Conservation (phyloP, 2,888 invertebrate species). For the Leptopterna dolabrata region DNA sequence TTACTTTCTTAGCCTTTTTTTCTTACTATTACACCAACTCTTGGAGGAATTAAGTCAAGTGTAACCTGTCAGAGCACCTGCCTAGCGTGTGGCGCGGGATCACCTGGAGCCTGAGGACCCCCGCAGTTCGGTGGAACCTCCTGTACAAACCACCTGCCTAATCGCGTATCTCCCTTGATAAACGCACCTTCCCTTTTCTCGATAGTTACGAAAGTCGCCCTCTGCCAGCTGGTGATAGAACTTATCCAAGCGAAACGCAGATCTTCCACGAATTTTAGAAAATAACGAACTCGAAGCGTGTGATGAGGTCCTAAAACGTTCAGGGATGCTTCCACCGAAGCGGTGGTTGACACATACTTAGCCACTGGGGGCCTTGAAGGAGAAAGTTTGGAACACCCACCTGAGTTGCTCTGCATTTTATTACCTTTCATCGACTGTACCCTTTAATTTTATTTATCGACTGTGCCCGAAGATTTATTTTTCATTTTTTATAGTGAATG, state of each 20-base stretch:
- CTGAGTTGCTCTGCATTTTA: too few species aligned
- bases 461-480: too few species aligned
- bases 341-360: too few species aligned
- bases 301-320: too few species aligned
- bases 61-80: neutral
- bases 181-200: neutral
- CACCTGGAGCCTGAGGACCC: constrained; percentile 12
- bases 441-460: neutral
- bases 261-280: too few species aligned
- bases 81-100: neutral
- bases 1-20: too few species aligned
- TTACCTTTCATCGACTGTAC: neutral
- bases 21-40: neutral
- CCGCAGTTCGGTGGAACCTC: neutral
- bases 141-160: constrained; percentile 1
- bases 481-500: too few species aligned
- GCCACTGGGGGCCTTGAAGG: too few species aligned
- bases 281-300: too few species aligned
- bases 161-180: constrained; percentile 5
- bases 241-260: too few species aligned
- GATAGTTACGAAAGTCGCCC: neutral
- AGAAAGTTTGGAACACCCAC: too few species aligned
- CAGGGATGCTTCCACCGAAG: too few species aligned
- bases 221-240: neutral
- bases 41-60: neutral